Base-by-base conservation (phyloP, 2,888 invertebrate genomes). In the Dastarcus helophoroides region DNA sequence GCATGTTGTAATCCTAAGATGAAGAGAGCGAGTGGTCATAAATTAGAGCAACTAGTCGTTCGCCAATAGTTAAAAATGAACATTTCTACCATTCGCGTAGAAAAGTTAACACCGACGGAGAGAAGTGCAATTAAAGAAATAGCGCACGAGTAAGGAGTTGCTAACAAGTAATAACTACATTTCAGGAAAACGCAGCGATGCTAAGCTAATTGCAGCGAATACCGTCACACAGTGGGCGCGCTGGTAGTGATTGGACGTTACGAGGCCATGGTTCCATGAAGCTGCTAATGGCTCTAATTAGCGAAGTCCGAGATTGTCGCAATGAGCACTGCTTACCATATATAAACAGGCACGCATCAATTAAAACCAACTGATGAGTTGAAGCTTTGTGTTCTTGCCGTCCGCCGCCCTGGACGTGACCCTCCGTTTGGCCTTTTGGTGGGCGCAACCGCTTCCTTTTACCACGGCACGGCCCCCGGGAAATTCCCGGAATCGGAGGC, bases 261-360 rank as follows among this genome's bases (percentile, higher is more conserved):
- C 34, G 33, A 26, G n/a, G 14, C 46, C 41, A 46, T 48, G 50
- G 46, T 54, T 53, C 54, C 51, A 46, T 51, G 54, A 53, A 53
- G 46, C 49, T 45, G 50, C 48, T 54, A 54, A 54, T 53, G 53
- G 48, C 46, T 35, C 52, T 52, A 54, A 54, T 54, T 54, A 53
- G 53, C 42, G 42, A 46, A 41, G 47, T 52, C 54, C 44, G 54
- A 50, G 54, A 54, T 54, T 54, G 53, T 49, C 54, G 51, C 52
- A 50, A 54, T 53, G 54, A 30, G 30, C 33, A 30, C 33, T 33
- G 29, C 15, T 33, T 30, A 29, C 33, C 33, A 33, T 33, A 33
- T 33, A 33, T 26, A n/a, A 16, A 23, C 19, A 22, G 33, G 29
- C 33, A 33, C 33, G 29, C 16, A 33, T 17, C 26, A 22, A 11